phyloP scores from a whole-genome alignment of 2,797 vertebrate species.

The Apogon talboti region DNA sequence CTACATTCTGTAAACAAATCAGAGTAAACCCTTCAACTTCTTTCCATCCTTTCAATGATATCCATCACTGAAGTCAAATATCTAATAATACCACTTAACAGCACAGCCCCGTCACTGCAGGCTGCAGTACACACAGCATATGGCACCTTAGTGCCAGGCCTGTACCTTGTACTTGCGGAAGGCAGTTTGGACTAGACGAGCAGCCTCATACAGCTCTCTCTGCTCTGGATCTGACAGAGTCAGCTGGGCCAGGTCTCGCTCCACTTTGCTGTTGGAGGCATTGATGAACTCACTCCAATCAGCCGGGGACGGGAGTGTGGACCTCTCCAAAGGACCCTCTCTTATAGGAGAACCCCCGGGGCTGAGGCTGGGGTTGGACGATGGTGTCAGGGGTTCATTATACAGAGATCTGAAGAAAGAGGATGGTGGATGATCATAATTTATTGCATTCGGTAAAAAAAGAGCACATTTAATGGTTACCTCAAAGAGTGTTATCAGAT shows the following conservation, averaged over 20 bases:
- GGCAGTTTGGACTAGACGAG: slow-evolving; percentile 97
- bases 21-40: slow-evolving; percentile 29
- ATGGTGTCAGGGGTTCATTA: slow-evolving; percentile 91
- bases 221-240: slow-evolving; percentile 98
- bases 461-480: not conserved
- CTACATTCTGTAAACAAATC: slow-evolving; percentile 23
- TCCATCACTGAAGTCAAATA: slow-evolving; percentile 9
- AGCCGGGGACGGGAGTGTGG: slow-evolving; percentile 91
- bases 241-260: slow-evolving; percentile 97
- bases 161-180: slow-evolving; percentile 99
- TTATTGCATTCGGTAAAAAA: too few relatives aligned
- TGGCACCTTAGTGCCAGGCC: slow-evolving; percentile 61
- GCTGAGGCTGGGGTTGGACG: slow-evolving; percentile 94
- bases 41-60: not conserved
- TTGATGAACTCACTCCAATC: slow-evolving; percentile 99
- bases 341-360: slow-evolving; percentile 90
- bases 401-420: slow-evolving; percentile 89
- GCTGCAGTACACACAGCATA: slow-evolving; percentile 54
- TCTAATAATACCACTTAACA: slow-evolving; percentile 43
- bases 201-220: slow-evolving; percentile 97
- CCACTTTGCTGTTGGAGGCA: slow-evolving; percentile 96
- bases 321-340: slow-evolving; percentile 90
- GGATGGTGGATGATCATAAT: not conserved
- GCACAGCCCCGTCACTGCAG: slow-evolving; percentile 36
- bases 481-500: too few relatives aligned